Conservation (phyloP, 2,113 vertebrate genomes). For the Tyto alba region DNA sequence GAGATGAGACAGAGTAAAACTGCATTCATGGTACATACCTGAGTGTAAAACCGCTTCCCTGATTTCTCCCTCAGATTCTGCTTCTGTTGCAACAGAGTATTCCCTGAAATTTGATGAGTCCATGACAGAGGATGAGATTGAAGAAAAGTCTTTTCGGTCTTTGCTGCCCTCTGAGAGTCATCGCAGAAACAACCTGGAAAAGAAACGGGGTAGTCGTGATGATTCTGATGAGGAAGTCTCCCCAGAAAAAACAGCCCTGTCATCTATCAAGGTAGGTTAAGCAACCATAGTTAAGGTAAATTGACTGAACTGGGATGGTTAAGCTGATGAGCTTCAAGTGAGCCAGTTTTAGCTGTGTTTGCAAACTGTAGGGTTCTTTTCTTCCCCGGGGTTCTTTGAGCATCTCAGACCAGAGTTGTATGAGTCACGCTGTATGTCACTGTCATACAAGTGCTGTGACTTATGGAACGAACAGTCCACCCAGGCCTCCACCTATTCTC, state of each 20-base stretch:
- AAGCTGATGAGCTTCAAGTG: background rate
- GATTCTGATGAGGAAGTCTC: constrained; percentile 88
- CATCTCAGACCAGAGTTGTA: background rate
- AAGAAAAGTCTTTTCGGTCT: constrained; percentile 92
- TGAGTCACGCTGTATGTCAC: background rate
- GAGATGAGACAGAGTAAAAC: background rate
- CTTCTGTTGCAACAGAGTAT: constrained; percentile 87
- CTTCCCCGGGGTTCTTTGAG: background rate
- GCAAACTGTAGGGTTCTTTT: background rate
- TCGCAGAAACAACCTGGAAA: constrained; percentile 87
- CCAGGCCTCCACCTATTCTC: background rate
- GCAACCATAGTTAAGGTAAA: background rate
- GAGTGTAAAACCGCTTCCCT: background rate
- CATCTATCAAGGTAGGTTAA: constrained; percentile 76
- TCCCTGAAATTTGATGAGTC: constrained; percentile 94
- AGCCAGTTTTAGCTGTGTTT: background rate
- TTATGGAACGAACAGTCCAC: background rate
- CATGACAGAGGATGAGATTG: constrained; percentile 94
- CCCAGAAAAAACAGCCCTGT: constrained; percentile 65
- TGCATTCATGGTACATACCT: background rate
- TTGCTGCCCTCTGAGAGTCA: constrained; percentile 93
- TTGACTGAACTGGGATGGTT: background rate
- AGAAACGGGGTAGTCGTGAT: constrained; percentile 77
- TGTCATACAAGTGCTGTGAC: background rate
- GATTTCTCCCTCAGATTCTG: constrained; percentile 71